Percentiles rank a stretch among this genome's conserved stretches.
These are phyloP conservation scores for Suncus etruscus DNA, from an alignment of 2,113 vertebrate species.

Conservation along the genomic window DNA sequence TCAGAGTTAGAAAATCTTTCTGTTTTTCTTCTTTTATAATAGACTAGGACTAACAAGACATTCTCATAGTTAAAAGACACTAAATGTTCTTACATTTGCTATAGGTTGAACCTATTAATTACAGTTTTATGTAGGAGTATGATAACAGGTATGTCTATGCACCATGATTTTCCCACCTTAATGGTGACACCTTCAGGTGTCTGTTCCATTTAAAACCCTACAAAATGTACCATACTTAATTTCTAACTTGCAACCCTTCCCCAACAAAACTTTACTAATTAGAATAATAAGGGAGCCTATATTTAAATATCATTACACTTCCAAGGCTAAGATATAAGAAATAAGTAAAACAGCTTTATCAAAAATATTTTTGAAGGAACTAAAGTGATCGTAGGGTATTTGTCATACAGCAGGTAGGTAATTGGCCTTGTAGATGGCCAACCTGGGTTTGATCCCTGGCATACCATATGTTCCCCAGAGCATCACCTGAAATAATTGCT, in stretches of 20 bases:
- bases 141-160: neutral
- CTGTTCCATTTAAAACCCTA: neutral
- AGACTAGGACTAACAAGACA: neutral
- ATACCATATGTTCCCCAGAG: no score
- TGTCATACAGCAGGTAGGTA: no score
- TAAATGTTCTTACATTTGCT: neutral
- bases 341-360: constrained; percentile 25
- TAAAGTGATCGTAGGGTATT: no score
- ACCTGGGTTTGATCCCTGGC: no score
- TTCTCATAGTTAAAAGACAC: neutral
- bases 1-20: neutral
- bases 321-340: constrained; percentile 2
- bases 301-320: neutral
- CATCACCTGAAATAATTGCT: no score
- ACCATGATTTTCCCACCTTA: neutral
- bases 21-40: neutral
- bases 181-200: neutral
- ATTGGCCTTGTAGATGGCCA: no score
- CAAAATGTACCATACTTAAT: neutral
- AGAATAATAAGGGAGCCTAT: neutral
- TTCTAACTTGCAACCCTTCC: constrained; percentile 24
- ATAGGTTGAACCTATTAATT: neutral
- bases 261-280: constrained; percentile 7
- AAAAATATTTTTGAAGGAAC: neutral
- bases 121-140: neutral